phyloP scores from a whole-genome alignment of 2,797 vertebrate genomes.

The Dallia pectoralis region DNA sequence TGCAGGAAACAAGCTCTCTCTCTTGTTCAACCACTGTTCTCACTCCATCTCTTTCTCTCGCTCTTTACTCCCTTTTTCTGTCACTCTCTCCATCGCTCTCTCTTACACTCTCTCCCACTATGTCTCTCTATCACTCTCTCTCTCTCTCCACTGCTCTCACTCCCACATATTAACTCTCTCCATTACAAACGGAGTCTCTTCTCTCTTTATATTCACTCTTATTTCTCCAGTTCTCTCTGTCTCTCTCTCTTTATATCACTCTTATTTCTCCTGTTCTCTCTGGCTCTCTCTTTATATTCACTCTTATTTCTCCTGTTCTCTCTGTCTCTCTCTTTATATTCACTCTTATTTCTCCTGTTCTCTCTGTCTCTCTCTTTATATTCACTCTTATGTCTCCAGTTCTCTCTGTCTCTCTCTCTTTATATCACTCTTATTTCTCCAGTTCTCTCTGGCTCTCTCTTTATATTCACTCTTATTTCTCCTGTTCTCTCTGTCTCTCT shows the following conservation, averaged over 20 bases:
- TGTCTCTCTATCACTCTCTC: constrained; percentile 6
- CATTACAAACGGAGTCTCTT: neutral
- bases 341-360: neutral
- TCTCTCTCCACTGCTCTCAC: neutral
- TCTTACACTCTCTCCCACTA: neutral
- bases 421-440: too few species aligned
- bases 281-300: too few species aligned
- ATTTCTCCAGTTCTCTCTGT: too few species aligned
- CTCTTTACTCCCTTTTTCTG: constrained; percentile 41
- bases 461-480: too few species aligned
- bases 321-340: too few species aligned
- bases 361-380: too few species aligned
- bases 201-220: constrained; percentile 16
- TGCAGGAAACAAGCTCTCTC: constrained; percentile 27
- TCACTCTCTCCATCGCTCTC: constrained; percentile 4
- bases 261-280: neutral
- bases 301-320: neutral
- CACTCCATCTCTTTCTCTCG: constrained; percentile 37
- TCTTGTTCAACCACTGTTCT: constrained; percentile 34
- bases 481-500: neutral
- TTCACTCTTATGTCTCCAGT: too few species aligned
- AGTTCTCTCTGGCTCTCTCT: neutral
- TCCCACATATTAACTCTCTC: neutral
- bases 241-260: too few species aligned
- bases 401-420: too few species aligned